Evolutionary conservation across 53 echinoderm and acorn worm genomes (phyloP).

Genomic region (Actinopyga echinites): DNA sequence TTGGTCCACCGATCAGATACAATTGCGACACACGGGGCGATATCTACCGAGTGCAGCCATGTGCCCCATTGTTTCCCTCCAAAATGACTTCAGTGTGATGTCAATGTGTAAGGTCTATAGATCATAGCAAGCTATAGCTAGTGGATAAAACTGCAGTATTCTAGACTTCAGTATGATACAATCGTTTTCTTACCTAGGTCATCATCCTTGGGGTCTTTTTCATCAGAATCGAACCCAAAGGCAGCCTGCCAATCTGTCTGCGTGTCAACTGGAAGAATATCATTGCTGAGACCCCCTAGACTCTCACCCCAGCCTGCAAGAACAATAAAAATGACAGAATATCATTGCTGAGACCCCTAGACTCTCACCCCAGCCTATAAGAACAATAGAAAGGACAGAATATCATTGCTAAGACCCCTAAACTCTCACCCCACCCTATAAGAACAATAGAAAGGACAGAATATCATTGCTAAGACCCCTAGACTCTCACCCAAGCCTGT

Average conservation of each 20-base stretch:
- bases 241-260: constrained; percentile 97
- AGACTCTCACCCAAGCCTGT: background rate
- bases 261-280: constrained; percentile 73
- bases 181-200: constrained; percentile 69
- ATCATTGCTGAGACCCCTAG: background rate
- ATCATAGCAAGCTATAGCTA: background rate
- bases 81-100: too few relatives aligned
- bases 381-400: background rate
- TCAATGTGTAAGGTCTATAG: too few relatives aligned
- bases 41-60: too few relatives aligned
- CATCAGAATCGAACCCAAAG: constrained; percentile 81
- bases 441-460: background rate
- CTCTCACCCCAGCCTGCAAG: constrained; percentile 81
- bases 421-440: background rate
- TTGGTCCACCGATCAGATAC: too few relatives aligned
- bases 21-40: too few relatives aligned
- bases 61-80: too few relatives aligned
- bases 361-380: background rate
- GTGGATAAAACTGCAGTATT: background rate
- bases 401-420: background rate
- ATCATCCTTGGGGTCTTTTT: constrained; percentile 92
- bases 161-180: background rate
- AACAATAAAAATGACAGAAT: background rate
- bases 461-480: background rate
- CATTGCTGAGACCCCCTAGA: constrained; percentile 61